phyloP scores from a whole-genome alignment of 2,797 vertebrate genomes.

The Acanthurus tractus region DNA sequence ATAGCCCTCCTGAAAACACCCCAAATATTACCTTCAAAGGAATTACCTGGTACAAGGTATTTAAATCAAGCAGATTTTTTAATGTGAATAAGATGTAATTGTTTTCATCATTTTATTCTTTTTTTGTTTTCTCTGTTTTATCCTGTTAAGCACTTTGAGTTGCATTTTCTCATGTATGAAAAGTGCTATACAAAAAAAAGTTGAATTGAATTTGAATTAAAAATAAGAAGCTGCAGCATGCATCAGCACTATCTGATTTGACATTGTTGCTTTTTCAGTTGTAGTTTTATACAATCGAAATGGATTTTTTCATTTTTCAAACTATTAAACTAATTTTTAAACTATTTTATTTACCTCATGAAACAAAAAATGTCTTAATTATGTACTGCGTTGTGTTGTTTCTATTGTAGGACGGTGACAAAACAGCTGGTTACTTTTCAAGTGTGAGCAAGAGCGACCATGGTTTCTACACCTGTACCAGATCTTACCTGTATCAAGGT shows the following conservation, averaged over 20 bases:
- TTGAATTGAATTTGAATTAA: no score
- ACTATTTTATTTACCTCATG: no score
- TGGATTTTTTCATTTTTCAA: neutral
- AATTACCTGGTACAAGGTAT: constrained; percentile 71
- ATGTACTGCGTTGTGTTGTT: neutral
- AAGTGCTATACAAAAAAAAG: no score
- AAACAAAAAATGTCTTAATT: no score
- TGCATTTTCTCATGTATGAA: no score
- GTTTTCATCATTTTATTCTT: no score
- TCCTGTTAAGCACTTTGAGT: no score
- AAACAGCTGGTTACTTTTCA: no score
- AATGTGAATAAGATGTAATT: neutral
- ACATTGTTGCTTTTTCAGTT: neutral
- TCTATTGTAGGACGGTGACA: constrained; percentile 41
- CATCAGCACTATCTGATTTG: neutral
- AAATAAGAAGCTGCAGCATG: neutral
- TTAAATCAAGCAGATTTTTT: neutral
- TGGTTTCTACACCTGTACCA: constrained; percentile 63
- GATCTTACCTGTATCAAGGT: constrained; percentile 44
- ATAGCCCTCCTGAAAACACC: neutral
- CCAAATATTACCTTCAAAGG: neutral
- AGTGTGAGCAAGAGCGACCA: constrained; percentile 17
- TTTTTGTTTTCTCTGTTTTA: no score
- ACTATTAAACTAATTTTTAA: neutral
- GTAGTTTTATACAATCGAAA: no score